Percentiles rank a stretch among this genome's conserved stretches.
These are phyloP conservation scores for Alviniconcha strummeri DNA, from an alignment of 2,888 invertebrate species.

Conservation along the genomic window DNA sequence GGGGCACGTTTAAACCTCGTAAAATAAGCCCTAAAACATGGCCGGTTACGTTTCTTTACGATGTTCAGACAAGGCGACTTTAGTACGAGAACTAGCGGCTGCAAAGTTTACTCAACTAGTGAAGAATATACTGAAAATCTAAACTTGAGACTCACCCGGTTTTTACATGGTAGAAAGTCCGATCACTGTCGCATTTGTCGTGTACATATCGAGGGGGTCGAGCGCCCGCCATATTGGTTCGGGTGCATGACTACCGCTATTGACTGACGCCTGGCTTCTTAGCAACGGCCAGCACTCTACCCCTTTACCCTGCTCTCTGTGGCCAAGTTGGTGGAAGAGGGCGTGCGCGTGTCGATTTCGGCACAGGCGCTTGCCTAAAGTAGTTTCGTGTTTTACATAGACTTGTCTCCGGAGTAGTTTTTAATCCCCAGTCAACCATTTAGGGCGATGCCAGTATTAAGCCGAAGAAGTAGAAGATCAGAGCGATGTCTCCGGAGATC, in stretches of 20 bases:
- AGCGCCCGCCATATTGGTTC: conserved; percentile 14
- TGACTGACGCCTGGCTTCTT: background rate
- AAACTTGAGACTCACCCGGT: background rate
- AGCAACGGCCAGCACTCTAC: background rate
- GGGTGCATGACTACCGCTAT: conserved; percentile 24
- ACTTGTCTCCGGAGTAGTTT: background rate
- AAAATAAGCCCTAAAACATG: background rate
- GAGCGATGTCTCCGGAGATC: no score
- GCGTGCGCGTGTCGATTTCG: background rate
- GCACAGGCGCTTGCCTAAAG: background rate
- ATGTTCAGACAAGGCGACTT: background rate
- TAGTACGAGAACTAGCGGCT: background rate
- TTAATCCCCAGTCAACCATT: no score
- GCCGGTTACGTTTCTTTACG: no score
- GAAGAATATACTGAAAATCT: background rate
- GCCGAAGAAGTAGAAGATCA: no score
- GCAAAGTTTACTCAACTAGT: background rate
- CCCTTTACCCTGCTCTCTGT: no score
- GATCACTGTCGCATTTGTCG: background rate
- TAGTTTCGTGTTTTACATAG: background rate
- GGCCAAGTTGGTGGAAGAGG: no score
- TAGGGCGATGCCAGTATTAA: no score
- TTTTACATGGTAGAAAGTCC: background rate
- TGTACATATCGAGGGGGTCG: background rate
- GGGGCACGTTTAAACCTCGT: background rate